Conservation (phyloP, 2,888 invertebrate species). For the Oligia latruncula region DNA sequence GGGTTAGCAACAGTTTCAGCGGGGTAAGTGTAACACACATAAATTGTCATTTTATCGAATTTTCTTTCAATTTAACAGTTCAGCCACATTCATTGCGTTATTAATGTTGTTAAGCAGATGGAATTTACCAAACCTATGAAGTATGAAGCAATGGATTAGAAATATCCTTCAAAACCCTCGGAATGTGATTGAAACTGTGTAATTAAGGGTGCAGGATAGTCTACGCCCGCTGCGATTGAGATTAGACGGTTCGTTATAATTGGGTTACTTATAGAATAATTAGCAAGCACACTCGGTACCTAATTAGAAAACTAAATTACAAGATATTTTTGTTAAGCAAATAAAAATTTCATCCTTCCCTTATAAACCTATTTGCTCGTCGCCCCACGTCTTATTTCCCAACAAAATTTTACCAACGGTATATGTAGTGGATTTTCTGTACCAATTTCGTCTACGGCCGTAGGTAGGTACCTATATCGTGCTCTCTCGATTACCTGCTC, state of each 20-base stretch:
- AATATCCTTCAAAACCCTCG: too few species aligned
- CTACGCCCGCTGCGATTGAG: too few species aligned
- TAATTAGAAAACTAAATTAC: neutral
- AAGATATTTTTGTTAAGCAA: neutral
- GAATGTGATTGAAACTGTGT: too few species aligned
- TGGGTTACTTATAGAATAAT: neutral
- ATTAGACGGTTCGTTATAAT: neutral
- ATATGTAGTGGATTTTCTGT: constrained; percentile 20
- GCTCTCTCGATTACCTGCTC: constrained; percentile 56
- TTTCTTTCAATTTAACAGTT: neutral
- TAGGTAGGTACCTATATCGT: constrained; percentile 32
- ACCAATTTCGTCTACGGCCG: neutral
- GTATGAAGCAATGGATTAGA: too few species aligned
- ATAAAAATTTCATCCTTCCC: neutral
- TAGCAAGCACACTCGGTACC: neutral
- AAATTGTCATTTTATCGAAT: neutral
- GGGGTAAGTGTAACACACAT: neutral
- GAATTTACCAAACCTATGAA: too few species aligned
- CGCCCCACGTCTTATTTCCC: neutral
- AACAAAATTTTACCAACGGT: neutral
- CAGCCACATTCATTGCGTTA: too few species aligned
- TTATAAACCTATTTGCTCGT: neutral
- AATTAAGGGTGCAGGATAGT: neutral
- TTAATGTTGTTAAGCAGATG: too few species aligned
- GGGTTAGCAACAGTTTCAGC: neutral